A percentile compares a stretch with the other conserved stretches of the same genome.
phyloP scores from a whole-genome alignment of 2,113 vertebrate species.

The Oceanodroma tethys region DNA sequence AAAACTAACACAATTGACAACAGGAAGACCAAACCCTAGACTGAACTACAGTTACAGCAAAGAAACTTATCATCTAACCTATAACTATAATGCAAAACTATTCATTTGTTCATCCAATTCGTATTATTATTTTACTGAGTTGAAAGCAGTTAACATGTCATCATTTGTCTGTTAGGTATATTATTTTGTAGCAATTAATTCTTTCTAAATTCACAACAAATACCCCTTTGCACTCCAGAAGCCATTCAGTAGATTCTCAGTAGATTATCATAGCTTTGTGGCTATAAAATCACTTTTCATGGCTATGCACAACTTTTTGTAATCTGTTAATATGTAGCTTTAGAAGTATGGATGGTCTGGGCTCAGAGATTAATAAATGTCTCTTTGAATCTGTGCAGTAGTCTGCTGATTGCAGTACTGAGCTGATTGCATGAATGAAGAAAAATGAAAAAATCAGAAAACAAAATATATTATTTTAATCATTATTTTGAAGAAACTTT shows the following conservation, averaged over 20 bases:
- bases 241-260: background rate
- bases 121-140: background rate
- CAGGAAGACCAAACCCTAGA: background rate
- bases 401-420: background rate
- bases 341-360: background rate
- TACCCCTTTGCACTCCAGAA: background rate
- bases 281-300: background rate
- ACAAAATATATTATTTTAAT: background rate
- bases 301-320: background rate
- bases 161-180: background rate
- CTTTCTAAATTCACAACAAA: background rate
- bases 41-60: background rate
- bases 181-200: background rate
- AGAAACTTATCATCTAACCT: background rate
- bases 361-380: background rate
- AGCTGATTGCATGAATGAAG: background rate
- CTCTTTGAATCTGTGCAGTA: background rate
- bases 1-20: background rate
- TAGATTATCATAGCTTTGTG: background rate
- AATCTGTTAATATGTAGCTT: background rate
- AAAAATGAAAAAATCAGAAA: background rate
- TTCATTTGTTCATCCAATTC: background rate
- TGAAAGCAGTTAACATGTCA: background rate
- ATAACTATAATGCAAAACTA: background rate
- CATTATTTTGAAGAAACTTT: background rate